phyloP scores from a whole-genome alignment of 2,797 vertebrate genomes.

The Mormyrops attenuatus region DNA sequence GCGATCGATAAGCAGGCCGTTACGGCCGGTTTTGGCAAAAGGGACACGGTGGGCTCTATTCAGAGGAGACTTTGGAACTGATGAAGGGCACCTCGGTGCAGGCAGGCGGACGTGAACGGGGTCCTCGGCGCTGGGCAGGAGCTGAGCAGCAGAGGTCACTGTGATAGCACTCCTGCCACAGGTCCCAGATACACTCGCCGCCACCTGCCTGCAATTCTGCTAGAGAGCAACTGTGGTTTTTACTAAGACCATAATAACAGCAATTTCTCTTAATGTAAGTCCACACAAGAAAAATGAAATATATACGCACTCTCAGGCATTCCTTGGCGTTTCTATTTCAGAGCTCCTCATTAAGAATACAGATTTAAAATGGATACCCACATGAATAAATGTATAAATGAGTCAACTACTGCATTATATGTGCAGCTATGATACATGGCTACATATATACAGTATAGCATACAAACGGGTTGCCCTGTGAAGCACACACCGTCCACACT shows the following conservation, averaged over 20 bases:
- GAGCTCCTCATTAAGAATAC: not conserved
- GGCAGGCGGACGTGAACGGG: not conserved
- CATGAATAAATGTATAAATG: not conserved
- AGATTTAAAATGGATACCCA: not conserved
- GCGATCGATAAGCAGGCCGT: conserved; percentile 43
- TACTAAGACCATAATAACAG: not conserved
- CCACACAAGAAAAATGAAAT: not conserved
- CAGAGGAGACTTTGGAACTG: not conserved
- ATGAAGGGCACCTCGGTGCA: not conserved
- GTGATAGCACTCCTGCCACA: conserved; percentile 16
- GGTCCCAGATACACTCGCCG: not conserved
- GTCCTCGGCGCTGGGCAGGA: not conserved
- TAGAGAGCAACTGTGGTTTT: not conserved
- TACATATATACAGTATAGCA: not conserved
- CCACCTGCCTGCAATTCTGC: not conserved
- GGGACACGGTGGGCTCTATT: conserved; percentile 38
- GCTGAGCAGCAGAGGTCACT: conserved; percentile 30
- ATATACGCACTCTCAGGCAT: not conserved
- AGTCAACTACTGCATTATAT: not conserved
- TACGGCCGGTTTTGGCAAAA: conserved; percentile 42
- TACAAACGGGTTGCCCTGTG: not conserved
- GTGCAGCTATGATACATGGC: not conserved
- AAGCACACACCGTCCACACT: not conserved
- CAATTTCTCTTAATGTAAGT: not conserved
- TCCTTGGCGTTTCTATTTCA: not conserved